These are phyloP conservation scores for Coluber constrictor DNA, from an alignment of 2,797 vertebrate genomes.

Conservation along the genomic window DNA sequence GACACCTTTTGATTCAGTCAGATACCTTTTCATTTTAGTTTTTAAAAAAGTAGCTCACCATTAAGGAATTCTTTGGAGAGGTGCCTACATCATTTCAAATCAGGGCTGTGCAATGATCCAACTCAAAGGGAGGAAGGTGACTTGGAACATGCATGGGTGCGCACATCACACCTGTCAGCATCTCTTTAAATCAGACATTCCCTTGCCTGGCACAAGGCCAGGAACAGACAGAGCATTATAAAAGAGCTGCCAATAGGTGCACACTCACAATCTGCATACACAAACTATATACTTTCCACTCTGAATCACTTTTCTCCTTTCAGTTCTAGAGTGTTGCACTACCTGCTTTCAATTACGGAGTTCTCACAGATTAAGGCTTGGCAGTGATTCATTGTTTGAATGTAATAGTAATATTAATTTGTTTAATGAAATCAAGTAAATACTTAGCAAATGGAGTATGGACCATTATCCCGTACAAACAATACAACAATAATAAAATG, in stretches of 20 bases:
- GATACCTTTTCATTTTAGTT: not conserved
- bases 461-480: not conserved
- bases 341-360: not conserved
- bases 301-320: not conserved
- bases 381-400: not conserved
- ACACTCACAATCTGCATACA: not conserved
- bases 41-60: not conserved
- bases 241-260: not conserved
- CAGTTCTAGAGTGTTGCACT: not conserved
- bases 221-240: not conserved
- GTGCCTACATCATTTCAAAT: conserved; percentile 22
- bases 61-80: not conserved
- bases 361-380: not conserved
- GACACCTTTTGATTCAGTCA: not conserved
- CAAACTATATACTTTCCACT: not conserved
- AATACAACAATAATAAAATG: not conserved
- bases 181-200: not conserved
- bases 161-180: not conserved
- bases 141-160: not conserved
- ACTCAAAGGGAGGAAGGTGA: not conserved
- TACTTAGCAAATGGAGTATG: not conserved
- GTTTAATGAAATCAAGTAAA: conserved; percentile 6
- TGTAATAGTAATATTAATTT: not conserved
- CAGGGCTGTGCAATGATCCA: not conserved
- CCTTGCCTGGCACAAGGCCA: not conserved